Evolutionary conservation across 2,888 invertebrate genomes (phyloP).

Genomic region (Syrista parreyssii): DNA sequence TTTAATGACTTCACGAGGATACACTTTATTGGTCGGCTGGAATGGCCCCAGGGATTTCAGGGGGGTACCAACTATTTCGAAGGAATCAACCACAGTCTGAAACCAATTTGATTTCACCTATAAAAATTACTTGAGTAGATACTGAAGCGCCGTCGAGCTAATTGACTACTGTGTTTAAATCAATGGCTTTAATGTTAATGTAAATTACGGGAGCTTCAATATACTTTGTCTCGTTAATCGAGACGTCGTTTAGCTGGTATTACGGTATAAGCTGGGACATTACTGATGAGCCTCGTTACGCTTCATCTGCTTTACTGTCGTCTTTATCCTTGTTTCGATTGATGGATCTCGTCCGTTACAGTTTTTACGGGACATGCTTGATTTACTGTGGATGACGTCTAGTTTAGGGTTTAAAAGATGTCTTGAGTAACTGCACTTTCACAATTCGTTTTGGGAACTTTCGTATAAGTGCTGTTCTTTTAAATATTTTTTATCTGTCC

Average conservation of each 20-base stretch:
- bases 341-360: background rate
- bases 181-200: background rate
- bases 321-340: background rate
- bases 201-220: background rate
- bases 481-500: background rate
- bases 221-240: background rate
- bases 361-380: background rate
- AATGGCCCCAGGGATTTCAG: background rate
- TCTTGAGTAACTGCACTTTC: background rate
- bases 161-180: background rate
- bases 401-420: background rate
- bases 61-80: background rate
- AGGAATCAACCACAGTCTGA: background rate
- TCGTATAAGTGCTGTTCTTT: background rate
- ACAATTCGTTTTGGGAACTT: background rate
- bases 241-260: background rate
- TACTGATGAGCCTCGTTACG: background rate
- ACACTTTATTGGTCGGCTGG: background rate
- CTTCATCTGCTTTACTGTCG: background rate
- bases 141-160: background rate
- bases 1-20: background rate
- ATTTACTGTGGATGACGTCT: background rate
- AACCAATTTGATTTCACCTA: background rate
- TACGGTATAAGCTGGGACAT: background rate
- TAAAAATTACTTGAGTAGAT: background rate